Percentiles rank a stretch among this genome's conserved stretches.
Conservation (phyloP, 2,888 invertebrate genomes). For the Phlogophora meticulosa region DNA sequence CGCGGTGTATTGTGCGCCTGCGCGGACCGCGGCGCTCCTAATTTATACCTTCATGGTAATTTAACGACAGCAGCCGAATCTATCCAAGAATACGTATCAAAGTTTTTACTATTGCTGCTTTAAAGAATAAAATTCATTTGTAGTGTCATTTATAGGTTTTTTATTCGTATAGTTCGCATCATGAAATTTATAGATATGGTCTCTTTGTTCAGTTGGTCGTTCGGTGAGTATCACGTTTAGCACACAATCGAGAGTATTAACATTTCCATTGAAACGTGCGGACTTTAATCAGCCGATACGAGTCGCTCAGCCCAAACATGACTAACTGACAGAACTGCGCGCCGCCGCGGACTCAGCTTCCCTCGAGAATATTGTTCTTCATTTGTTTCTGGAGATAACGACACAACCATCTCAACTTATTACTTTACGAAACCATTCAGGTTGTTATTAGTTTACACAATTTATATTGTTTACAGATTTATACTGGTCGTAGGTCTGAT, state of each 20-base stretch:
- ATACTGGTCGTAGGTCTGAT: conserved; percentile 73
- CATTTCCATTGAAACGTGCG: conserved; percentile 85
- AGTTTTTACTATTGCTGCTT: conserved; percentile 78
- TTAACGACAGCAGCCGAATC: conserved; percentile 81
- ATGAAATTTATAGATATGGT: conserved; percentile 85
- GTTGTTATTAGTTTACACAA: conserved; percentile 70
- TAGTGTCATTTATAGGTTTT: conserved; percentile 80
- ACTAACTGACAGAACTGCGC: conserved; percentile 60
- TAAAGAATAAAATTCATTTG: conserved; percentile 85
- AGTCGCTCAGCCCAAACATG: conserved; percentile 74
- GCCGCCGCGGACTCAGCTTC: conserved; percentile 51
- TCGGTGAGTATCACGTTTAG: conserved; percentile 84
- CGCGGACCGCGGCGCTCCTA: conserved; percentile 80
- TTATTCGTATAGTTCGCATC: conserved; percentile 74
- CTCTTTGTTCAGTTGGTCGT: conserved; percentile 82
- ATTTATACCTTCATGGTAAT: conserved; percentile 90
- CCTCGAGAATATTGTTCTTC: conserved; percentile 59
- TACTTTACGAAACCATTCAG: conserved; percentile 52
- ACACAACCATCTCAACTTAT: conserved; percentile 44
- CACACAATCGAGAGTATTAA: conserved; percentile 88
- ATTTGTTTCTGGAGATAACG: conserved; percentile 50
- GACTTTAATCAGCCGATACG: conserved; percentile 76
- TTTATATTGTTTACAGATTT: conserved; percentile 72
- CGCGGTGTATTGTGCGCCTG: conserved; percentile 80
- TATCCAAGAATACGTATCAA: conserved; percentile 78